These are phyloP conservation scores for Atta colombica DNA, from an alignment of 1,140 invertebrate species.

Conservation along the genomic window DNA sequence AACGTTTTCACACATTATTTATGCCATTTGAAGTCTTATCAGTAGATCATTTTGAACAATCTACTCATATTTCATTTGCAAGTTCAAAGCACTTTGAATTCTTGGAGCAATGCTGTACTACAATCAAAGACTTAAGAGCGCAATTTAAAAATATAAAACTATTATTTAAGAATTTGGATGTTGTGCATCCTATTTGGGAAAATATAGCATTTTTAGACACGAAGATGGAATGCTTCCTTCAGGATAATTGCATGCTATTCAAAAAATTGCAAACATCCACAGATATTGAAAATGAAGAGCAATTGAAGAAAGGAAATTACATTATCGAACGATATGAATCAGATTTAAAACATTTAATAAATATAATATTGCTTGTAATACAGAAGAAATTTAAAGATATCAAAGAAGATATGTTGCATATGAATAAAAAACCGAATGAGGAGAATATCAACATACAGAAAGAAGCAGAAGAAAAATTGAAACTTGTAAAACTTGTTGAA, in stretches of 20 bases:
- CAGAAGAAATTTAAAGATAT: constrained; percentile 91
- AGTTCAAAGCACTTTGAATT: constrained; percentile 82
- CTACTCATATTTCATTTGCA: constrained; percentile 77
- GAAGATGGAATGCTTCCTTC: constrained; percentile 67
- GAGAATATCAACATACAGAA: constrained; percentile 82
- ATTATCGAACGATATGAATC: constrained; percentile 79
- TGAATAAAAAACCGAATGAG: constrained; percentile 7
- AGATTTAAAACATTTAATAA: constrained; percentile 87
- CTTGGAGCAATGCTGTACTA: constrained; percentile 76
- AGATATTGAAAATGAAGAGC: constrained; percentile 42
- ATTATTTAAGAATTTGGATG: constrained; percentile 82
- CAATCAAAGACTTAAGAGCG: constrained; percentile 80
- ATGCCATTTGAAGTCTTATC: constrained; percentile 57
- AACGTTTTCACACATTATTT: constrained; percentile 84
- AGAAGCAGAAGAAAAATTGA: constrained; percentile 82
- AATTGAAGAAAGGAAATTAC: constrained; percentile 20
- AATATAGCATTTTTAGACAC: constrained; percentile 75
- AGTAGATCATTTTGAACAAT: constrained; percentile 73
- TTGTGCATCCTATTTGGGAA: constrained; percentile 79
- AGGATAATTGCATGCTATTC: constrained; percentile 38
- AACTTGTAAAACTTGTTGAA: constrained; percentile 86
- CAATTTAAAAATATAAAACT: constrained; percentile 79
- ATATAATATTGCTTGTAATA: constrained; percentile 88
- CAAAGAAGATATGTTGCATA: constrained; percentile 19
- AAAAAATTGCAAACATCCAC: constrained; percentile 57